Evolutionary conservation across 2,113 vertebrate species (phyloP).

Genomic region (Pholis gunnellus): DNA sequence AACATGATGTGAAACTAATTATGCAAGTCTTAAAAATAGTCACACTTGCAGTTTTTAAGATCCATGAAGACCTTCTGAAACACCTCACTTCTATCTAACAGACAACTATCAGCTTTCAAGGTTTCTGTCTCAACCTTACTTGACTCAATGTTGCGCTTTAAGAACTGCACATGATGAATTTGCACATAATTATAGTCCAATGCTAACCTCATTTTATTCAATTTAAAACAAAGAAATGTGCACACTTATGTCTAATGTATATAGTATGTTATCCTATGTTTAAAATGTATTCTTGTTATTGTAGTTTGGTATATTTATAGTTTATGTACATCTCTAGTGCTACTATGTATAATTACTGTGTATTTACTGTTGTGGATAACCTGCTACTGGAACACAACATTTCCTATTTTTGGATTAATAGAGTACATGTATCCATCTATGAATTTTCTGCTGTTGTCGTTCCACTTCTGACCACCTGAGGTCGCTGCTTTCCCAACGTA

Average conservation of each 20-base stretch:
- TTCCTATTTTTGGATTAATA: neutral
- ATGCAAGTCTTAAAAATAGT: neutral
- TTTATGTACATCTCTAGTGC: neutral
- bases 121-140: neutral
- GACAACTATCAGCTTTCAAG: neutral
- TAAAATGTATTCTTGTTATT: neutral
- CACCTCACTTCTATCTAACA: neutral
- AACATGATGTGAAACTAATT: neutral
- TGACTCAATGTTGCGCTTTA: neutral
- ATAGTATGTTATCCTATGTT: no score
- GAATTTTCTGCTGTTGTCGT: conserved; percentile 17
- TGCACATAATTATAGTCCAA: neutral
- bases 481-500: conserved; percentile 48
- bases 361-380: neutral
- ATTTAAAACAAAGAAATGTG: neutral
- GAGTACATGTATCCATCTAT: neutral
- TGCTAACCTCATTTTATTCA: no score
- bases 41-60: neutral
- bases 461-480: conserved; percentile 52
- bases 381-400: neutral
- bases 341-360: neutral
- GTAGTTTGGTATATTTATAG: neutral
- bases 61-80: neutral
- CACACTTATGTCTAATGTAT: neutral
- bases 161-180: neutral